These are phyloP conservation scores for Cyclargus thomasi DNA, from an alignment of 1,140 invertebrate genomes.

Conservation along the genomic window DNA sequence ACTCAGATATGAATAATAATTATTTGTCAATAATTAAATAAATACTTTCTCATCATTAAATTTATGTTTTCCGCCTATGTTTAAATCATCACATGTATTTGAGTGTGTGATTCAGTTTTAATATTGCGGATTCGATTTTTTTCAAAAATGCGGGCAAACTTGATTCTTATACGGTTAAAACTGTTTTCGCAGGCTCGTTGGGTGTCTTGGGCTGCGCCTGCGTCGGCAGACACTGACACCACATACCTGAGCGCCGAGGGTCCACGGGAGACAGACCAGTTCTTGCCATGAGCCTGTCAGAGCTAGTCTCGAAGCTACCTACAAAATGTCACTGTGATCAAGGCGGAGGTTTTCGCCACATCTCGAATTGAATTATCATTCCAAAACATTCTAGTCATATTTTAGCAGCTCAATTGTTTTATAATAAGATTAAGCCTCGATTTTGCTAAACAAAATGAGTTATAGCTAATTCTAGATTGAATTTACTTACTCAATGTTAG, in stretches of 20 bases:
- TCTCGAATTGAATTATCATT: constrained; percentile 28
- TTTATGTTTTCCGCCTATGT: too few species aligned
- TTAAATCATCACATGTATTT: too few species aligned
- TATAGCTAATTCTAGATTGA: too few species aligned
- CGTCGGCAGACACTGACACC: constrained; percentile 53
- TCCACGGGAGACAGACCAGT: constrained; percentile 42
- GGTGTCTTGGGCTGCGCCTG: constrained; percentile 51
- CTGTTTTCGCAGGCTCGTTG: constrained; percentile 42
- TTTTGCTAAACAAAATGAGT: too few species aligned
- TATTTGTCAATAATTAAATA: too few species aligned
- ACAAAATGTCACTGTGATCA: neutral
- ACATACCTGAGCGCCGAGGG: constrained; percentile 57
- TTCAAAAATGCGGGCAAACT: too few species aligned
- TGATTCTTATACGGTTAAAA: too few species aligned
- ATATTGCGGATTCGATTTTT: too few species aligned
- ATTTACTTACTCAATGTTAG: too few species aligned
- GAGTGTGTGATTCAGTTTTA: too few species aligned
- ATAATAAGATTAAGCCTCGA: neutral
- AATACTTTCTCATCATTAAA: too few species aligned
- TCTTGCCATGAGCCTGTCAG: constrained; percentile 34
- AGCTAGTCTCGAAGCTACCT: neutral
- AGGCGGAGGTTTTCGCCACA: neutral
- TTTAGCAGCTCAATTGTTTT: constrained; percentile 20
- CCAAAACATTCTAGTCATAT: constrained; percentile 38
- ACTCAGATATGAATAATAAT: too few species aligned